Conservation (phyloP, 2,888 invertebrate genomes). For the Chloroclysta siterata region DNA sequence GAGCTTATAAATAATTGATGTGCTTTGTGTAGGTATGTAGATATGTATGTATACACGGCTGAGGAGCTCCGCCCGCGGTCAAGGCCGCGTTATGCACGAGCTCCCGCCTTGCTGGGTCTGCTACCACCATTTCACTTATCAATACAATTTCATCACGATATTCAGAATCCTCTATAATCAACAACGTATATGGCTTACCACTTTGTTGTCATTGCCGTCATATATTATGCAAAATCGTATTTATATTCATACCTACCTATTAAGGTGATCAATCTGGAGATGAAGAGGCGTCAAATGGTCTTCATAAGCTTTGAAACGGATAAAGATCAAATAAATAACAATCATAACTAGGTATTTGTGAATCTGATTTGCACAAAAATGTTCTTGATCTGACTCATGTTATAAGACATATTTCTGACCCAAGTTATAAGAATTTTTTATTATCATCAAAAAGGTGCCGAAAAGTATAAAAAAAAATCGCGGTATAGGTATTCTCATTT, state of each 20-base stretch:
- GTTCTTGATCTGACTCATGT: constrained; percentile 47
- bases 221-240: constrained; percentile 16
- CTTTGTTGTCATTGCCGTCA: background rate
- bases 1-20: constrained; percentile 79
- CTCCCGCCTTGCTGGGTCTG: constrained; percentile 44
- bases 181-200: background rate
- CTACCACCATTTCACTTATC: constrained; percentile 15
- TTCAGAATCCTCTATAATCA: background rate
- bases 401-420: constrained; percentile 7
- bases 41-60: constrained; percentile 48
- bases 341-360: constrained; percentile 32
- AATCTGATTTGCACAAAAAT: constrained; percentile 35
- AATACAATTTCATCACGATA: constrained; percentile 10
- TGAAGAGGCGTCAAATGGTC: constrained; percentile 36
- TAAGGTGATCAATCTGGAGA: constrained; percentile 24
- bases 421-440: constrained; percentile 7
- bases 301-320: constrained; percentile 30
- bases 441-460: constrained; percentile 20
- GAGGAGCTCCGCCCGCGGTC: constrained; percentile 63
- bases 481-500: constrained; percentile 11
- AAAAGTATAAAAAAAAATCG: background rate
- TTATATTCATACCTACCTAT: background rate
- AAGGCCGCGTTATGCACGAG: constrained; percentile 65
- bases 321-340: constrained; percentile 40
- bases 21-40: constrained; percentile 56